phyloP scores from a whole-genome alignment of 2,888 invertebrate genomes.

The Choreutis nemorana region DNA sequence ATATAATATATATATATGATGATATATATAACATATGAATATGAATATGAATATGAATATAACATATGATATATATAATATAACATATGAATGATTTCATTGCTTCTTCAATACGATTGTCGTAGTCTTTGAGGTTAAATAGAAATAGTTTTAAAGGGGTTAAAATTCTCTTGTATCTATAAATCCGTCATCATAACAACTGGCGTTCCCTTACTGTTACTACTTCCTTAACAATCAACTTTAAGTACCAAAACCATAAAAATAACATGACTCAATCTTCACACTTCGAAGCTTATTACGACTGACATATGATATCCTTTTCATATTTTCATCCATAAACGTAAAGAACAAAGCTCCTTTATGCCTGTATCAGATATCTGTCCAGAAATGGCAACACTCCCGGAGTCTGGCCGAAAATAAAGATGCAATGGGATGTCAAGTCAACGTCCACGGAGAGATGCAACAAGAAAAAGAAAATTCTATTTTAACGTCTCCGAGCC shows the following conservation, averaged over 20 bases:
- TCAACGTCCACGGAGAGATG: constrained; percentile 51
- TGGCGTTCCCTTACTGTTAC: neutral
- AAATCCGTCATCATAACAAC: neutral
- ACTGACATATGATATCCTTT: neutral
- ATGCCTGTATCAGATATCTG: no score
- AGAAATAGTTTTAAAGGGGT: no score
- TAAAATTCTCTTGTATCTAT: no score
- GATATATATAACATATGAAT: no score
- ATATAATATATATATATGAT: no score
- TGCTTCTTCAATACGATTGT: no score
- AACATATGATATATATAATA: no score
- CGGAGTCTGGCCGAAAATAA: constrained; percentile 52
- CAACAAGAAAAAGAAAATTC: constrained; percentile 47
- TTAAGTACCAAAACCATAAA: no score
- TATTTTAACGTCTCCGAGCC: constrained; percentile 54
- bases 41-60: no score
- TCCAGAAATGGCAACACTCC: constrained; percentile 47
- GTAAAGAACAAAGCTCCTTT: neutral
- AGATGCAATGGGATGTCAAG: constrained; percentile 46
- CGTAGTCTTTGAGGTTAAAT: no score
- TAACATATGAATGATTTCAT: no score
- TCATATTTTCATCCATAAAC: neutral
- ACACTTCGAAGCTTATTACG: no score
- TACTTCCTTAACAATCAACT: neutral
- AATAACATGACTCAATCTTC: neutral